Conservation (phyloP, 2,888 invertebrate species). For the Cantharis rufa region DNA sequence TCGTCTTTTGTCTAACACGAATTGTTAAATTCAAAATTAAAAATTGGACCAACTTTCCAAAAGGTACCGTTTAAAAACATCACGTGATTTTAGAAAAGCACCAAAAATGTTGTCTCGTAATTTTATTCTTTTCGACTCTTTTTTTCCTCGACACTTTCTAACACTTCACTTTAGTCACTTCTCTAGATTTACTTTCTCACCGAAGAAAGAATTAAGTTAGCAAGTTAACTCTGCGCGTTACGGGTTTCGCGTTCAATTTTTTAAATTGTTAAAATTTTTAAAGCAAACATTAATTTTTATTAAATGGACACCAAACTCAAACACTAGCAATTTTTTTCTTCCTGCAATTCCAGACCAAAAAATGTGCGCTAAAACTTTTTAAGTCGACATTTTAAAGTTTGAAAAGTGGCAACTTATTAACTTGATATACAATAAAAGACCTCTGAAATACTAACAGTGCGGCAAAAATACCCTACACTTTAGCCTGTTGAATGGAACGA, state of each 20-base stretch:
- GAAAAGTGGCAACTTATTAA: not conserved
- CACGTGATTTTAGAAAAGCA: conserved; percentile 21
- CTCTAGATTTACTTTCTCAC: not conserved
- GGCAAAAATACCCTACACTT: conserved; percentile 20
- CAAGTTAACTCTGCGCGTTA: not conserved
- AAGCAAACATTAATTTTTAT: not conserved
- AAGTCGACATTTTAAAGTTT: not conserved
- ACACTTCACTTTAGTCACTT: not conserved
- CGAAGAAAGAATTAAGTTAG: not conserved
- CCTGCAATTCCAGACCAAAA: not conserved
- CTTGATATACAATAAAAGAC: conserved; percentile 3
- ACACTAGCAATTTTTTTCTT: not conserved
- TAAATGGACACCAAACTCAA: not conserved
- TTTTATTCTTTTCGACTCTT: not conserved
- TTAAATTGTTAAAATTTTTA: not conserved
- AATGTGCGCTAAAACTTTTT: not conserved
- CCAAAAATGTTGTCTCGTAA: not conserved
- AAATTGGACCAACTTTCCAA: conserved; percentile 12
- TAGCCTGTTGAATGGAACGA: conserved; percentile 26
- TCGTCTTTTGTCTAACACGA: conserved; percentile 14
- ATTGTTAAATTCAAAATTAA: conserved; percentile 8
- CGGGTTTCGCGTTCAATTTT: conserved; percentile 1
- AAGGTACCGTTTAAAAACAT: conserved; percentile 21
- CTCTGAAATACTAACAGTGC: conserved; percentile 18
- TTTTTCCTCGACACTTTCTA: not conserved